Percentiles rank a stretch among this genome's conserved stretches.
phyloP scores from a whole-genome alignment of 1,140 invertebrate species.

The Centruroides sculpturatus region DNA sequence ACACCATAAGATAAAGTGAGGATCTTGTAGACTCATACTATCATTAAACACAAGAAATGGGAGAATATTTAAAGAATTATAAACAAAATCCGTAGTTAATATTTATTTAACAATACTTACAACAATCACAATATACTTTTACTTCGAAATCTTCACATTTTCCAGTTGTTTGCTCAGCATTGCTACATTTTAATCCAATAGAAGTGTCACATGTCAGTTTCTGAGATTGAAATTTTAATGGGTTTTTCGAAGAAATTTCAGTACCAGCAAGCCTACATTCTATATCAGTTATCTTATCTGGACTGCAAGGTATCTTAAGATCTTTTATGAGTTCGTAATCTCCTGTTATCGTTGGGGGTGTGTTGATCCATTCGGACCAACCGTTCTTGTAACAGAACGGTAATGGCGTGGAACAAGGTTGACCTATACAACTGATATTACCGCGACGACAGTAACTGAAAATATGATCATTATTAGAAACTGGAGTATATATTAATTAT shows the following conservation, averaged over 20 bases:
- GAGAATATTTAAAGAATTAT: no score
- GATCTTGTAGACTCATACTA: no score
- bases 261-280: conserved; percentile 50
- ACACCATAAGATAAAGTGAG: no score
- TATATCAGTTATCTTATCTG: conserved; percentile 48
- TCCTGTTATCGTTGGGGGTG: conserved; percentile 5
- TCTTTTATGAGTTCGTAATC: conserved; percentile 6
- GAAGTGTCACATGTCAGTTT: conserved; percentile 26
- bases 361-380: conserved; percentile 61
- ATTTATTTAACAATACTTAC: neutral
- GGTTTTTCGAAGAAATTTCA: conserved; percentile 45
- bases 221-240: conserved; percentile 29
- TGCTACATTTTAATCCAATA: conserved; percentile 27
- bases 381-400: conserved; percentile 41
- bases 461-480: neutral
- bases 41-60: no score
- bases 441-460: conserved; percentile 11
- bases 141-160: conserved; percentile 12
- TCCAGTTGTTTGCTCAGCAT: conserved; percentile 21
- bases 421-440: conserved; percentile 3
- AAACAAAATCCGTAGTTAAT: no score
- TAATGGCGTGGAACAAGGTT: conserved; percentile 7
- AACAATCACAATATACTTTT: conserved; percentile 8
- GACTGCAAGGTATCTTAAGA: conserved; percentile 32
- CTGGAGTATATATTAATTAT: no score